These are phyloP conservation scores for Marmota flaviventris DNA, from an alignment of 2,113 vertebrate species.

Conservation along the genomic window DNA sequence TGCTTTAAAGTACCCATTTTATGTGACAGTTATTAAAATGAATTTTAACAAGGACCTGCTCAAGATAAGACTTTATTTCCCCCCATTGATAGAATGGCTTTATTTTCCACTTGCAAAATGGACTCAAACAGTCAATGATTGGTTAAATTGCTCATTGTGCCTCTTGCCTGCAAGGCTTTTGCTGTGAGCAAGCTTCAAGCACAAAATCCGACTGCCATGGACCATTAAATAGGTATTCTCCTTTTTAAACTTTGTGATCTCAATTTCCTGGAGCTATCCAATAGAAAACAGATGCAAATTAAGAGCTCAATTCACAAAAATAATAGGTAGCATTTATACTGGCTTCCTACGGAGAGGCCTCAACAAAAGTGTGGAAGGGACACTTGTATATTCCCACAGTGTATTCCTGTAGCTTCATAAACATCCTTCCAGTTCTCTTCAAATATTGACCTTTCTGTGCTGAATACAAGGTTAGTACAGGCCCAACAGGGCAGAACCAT, in stretches of 20 bases:
- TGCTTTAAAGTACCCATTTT: conserved; percentile 37
- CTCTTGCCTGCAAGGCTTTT: conserved; percentile 65
- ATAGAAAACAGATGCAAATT: conserved; percentile 82
- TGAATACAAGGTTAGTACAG: conserved; percentile 55
- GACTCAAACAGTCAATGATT: conserved; percentile 64
- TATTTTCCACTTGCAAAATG: conserved; percentile 72
- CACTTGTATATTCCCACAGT: conserved; percentile 38
- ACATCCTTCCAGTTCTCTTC: conserved; percentile 69
- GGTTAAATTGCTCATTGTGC: conserved; percentile 74
- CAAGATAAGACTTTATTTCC: conserved; percentile 58
- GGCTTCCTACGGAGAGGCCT: conserved; percentile 71
- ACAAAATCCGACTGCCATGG: conserved; percentile 72
- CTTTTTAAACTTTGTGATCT: conserved; percentile 78
- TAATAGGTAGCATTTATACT: conserved; percentile 76
- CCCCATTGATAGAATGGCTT: conserved; percentile 53
- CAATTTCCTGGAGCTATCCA: conserved; percentile 76
- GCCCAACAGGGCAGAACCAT: not conserved
- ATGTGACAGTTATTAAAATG: conserved; percentile 52
- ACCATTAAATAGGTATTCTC: conserved; percentile 80
- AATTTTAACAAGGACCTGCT: conserved; percentile 52
- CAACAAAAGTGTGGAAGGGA: conserved; percentile 28
- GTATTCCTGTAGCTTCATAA: conserved; percentile 63
- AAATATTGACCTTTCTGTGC: conserved; percentile 76
- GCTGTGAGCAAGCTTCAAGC: conserved; percentile 65
- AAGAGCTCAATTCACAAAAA: conserved; percentile 78